Percentiles rank a stretch among this genome's conserved stretches.
phyloP scores from a whole-genome alignment of 2,113 vertebrate species.

The Aegithalos caudatus region DNA sequence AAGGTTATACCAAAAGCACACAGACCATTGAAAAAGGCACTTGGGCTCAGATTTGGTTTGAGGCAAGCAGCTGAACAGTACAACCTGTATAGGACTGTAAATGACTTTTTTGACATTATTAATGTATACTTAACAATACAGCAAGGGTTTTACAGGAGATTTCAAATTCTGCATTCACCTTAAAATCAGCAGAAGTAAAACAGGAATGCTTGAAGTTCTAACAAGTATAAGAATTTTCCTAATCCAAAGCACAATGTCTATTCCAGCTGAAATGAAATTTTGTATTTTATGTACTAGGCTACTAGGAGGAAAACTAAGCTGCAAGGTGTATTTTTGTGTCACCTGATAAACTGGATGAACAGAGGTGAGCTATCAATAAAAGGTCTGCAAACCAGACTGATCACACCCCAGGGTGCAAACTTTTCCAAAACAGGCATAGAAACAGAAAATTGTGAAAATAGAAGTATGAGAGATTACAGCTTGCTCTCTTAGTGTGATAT shows the following conservation, averaged over 20 bases:
- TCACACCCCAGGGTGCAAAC: not conserved
- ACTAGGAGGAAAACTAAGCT: not conserved
- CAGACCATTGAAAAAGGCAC: not conserved
- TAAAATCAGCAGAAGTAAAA: not conserved
- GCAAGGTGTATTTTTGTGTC: not conserved
- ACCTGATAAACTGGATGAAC: not conserved
- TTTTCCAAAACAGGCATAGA: not conserved
- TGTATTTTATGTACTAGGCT: not conserved
- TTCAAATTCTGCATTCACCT: not conserved
- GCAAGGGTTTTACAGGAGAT: not conserved
- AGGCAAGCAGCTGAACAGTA: not conserved
- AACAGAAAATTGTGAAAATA: not conserved
- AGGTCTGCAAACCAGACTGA: not conserved
- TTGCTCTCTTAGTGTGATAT: not conserved
- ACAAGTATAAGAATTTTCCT: not conserved
- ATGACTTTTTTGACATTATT: not conserved
- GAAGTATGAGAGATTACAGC: not conserved
- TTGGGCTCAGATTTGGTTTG: not conserved
- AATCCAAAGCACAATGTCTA: not conserved
- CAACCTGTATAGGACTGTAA: not conserved
- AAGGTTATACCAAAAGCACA: not conserved
- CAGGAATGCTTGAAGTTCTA: not conserved
- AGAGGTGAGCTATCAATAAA: not conserved
- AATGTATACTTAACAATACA: not conserved
- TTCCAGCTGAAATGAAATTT: not conserved